A percentile compares a stretch with the other conserved stretches of the same genome.
Evolutionary conservation across 2,888 invertebrate species (phyloP).

Genomic region (Tridacna crocea): DNA sequence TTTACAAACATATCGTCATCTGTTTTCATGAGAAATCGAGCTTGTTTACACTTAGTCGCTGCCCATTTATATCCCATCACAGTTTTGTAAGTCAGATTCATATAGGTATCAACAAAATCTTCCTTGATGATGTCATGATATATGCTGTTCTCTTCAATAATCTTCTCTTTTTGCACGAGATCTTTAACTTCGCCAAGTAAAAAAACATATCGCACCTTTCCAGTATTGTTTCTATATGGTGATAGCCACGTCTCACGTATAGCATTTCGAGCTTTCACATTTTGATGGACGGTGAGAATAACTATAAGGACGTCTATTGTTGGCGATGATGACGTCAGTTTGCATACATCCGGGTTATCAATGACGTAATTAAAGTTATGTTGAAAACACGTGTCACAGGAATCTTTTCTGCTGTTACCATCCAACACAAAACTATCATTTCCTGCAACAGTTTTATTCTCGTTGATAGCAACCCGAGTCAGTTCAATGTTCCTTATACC

Average conservation of each 20-base stretch:
- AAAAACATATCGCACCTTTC: constrained; percentile 56
- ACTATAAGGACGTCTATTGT: constrained; percentile 54
- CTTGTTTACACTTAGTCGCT: constrained; percentile 49
- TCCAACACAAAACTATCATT: neutral
- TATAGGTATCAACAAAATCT: constrained; percentile 62
- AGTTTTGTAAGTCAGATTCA: constrained; percentile 64
- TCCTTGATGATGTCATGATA: constrained; percentile 62
- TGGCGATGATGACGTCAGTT: neutral
- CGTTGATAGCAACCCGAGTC: neutral
- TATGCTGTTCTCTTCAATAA: constrained; percentile 44
- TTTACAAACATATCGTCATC: constrained; percentile 78
- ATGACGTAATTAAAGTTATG: constrained; percentile 61
- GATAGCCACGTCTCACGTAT: constrained; percentile 61
- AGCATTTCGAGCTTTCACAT: constrained; percentile 44
- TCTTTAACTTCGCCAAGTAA: constrained; percentile 47
- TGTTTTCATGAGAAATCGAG: constrained; percentile 62
- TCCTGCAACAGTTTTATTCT: neutral
- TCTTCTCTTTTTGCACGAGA: neutral
- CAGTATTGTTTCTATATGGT: constrained; percentile 50
- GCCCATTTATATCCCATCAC: constrained; percentile 67
- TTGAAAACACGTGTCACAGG: constrained; percentile 54
- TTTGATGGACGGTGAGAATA: constrained; percentile 49
- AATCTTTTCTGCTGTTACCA: constrained; percentile 21
- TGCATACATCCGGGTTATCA: constrained; percentile 57
- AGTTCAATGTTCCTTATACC: neutral